Percentiles rank a stretch among this genome's conserved stretches.
Evolutionary conservation across 2,113 vertebrate species (phyloP).

Genomic region (Apeltes quadracus): DNA sequence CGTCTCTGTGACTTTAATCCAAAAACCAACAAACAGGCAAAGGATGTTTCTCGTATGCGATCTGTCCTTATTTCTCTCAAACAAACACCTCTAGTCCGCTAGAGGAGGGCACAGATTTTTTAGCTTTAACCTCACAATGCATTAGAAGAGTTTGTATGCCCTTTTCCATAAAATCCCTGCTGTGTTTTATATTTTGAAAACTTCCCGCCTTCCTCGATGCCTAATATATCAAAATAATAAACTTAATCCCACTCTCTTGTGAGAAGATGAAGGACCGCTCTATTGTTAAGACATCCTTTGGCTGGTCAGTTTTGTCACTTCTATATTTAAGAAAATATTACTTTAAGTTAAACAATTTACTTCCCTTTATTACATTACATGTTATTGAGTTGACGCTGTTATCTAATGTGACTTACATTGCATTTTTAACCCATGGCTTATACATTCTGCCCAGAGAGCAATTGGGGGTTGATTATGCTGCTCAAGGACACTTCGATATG

Average conservation of each 20-base stretch:
- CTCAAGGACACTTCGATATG: too few species aligned
- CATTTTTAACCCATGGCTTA: too few species aligned
- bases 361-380: constrained; percentile 57
- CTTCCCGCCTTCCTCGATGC: constrained; percentile 41
- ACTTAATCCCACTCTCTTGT: constrained; percentile 34
- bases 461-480: too few species aligned
- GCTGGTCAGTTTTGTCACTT: constrained; percentile 39
- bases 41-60: constrained; percentile 97
- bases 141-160: constrained; percentile 49
- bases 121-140: constrained; percentile 55
- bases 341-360: constrained; percentile 49
- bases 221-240: constrained; percentile 35
- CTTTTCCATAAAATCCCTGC: constrained; percentile 39
- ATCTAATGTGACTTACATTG: too few species aligned
- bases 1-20: constrained; percentile 99
- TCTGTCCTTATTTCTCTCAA: constrained; percentile 98
- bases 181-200: constrained; percentile 55
- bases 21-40: constrained; percentile 98
- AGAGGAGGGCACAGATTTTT: constrained; percentile 64
- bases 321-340: constrained; percentile 62
- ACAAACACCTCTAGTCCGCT: constrained; percentile 93
- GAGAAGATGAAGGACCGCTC: constrained; percentile 40
- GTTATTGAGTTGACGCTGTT: too few species aligned
- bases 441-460: too few species aligned
- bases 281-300: constrained; percentile 42